Evolutionary conservation across 2,797 vertebrate genomes (phyloP), one percentile per base, ranked within the genome.

Genomic region (Acanthis flammea): DNA sequence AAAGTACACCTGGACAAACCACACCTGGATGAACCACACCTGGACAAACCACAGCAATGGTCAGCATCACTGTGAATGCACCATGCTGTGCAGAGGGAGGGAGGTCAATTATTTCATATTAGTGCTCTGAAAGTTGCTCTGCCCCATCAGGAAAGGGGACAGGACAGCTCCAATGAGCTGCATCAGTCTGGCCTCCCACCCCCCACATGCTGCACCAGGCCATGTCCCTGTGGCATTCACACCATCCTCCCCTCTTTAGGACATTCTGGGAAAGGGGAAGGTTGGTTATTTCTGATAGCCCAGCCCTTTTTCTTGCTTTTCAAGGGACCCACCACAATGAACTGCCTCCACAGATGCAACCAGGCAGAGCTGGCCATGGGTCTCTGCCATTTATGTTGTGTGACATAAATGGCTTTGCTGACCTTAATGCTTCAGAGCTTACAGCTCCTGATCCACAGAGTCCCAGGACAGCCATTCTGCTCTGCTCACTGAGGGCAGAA

Each of bases 371-470:
- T 60, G 60, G 44, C 39, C 4, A 0, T 23, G 86, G 39, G 45
- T 51, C 44, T 66, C 51, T 70, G 86, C 55, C 9, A 3, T 37
- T 44, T 35, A 23, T 58, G 22, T 31, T 0, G 0, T 79, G 65
- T 50, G 78, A 71, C 72, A 90, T 71, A 88, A 95, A 89, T 65
- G 87, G 42, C 75, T 91, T 68, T 92, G 78, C 53, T 80, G 88
- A 60, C 61, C 39, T 45, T 77, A 72, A 60, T 67, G 80, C 80
- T 80, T 18, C 12, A 14, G 48, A 86, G 61, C 68, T 94, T 77
- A 74, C 2, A 7, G 65, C 31, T 83, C 45, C 82, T 90, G 66
- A 93, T 73, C 62, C 67, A 25, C 18, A 65, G 4, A 58, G 33
- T 13, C 55, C 33, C 55, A 37, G 55, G 63, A 8, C 65, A 94